Base-by-base conservation (phyloP, 1,140 invertebrate genomes). In the Nylanderia fulva region DNA sequence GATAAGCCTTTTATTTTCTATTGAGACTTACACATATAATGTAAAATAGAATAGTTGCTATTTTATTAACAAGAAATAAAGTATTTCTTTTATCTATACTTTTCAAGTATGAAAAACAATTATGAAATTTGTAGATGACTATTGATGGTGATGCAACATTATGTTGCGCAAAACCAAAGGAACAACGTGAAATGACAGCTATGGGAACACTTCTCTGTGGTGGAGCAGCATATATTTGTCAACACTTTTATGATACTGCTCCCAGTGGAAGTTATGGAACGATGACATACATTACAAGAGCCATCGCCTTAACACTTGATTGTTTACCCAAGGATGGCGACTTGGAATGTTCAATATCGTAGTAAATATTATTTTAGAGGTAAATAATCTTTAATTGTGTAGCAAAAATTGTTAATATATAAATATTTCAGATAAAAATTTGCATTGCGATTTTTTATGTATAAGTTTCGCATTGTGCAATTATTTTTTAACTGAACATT, bases 191-290 rank as follows among this genome's bases (percentile, higher is more conserved):
- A 93, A 95, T 95, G 24, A 96, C 95, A 8, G 94, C 95, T 63
- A 94, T 95, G 58, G 97, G 97, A 52, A 96, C 96, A 86, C 93
- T 98, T 21, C 94, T 98, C 3, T 99, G 99, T 93, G 98, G 98
- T 48, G 99, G 99, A 48, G 98, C 98, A 54, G 98, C 98, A 0
- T 98, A 97, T 84, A 98, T 99, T 84, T 99, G 99, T 94, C 98
- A 98, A 94, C 98, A 99, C 95, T 98, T 99, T 92, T 99, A 99
- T 94, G 99, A 99, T 94, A 98, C 97, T 93, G 99, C 99, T 24
- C 99, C 99, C 6, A 99, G 98, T 93, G 99, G 99, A 58, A 97
- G 97, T 91, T 99, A 97, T 94, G 99, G 99, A 76, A 99, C 99
- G 21, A 99, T 99, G 98, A 99, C 98, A 0, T 99, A 99, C 91